phyloP scores from a whole-genome alignment of 1,140 invertebrate genomes.

The Meloidogyne hapla region DNA sequence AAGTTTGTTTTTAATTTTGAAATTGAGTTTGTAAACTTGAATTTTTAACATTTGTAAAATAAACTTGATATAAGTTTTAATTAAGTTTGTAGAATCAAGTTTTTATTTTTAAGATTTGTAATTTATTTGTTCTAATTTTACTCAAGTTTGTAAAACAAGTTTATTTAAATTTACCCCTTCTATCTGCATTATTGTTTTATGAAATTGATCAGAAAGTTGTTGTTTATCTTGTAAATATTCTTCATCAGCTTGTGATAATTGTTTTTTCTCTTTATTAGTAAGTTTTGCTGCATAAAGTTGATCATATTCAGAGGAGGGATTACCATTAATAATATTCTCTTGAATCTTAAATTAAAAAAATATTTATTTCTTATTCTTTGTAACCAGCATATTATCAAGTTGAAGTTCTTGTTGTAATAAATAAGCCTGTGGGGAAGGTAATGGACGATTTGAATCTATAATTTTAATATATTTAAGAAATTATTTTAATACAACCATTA shows the following conservation, averaged over 20 bases:
- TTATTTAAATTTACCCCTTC: neutral
- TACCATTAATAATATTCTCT: slow-evolving; percentile 1
- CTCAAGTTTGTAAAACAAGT: neutral
- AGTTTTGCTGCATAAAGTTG: neutral
- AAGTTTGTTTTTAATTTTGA: neutral
- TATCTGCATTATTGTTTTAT: slow-evolving; percentile 6
- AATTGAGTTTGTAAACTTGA: neutral
- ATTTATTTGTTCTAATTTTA: neutral
- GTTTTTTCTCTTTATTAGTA: neutral
- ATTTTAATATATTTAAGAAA: neutral
- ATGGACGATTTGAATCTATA: neutral
- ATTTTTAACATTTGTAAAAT: neutral
- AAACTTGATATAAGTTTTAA: too few species aligned
- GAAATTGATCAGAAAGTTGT: neutral
- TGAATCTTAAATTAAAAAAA: neutral
- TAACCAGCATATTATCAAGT: neutral
- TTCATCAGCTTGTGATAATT: neutral
- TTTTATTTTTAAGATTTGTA: too few species aligned
- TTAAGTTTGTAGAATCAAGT: neutral
- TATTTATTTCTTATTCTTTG: neutral
- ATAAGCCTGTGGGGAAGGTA: neutral
- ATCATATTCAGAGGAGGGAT: neutral
- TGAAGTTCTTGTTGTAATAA: slow-evolving; percentile 2
- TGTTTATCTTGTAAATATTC: neutral
- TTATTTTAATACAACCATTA: neutral